Evolutionary conservation across 2,888 invertebrate genomes (phyloP), one percentile per base, ranked within the genome.

Genomic region (Drosophila tripunctata): DNA sequence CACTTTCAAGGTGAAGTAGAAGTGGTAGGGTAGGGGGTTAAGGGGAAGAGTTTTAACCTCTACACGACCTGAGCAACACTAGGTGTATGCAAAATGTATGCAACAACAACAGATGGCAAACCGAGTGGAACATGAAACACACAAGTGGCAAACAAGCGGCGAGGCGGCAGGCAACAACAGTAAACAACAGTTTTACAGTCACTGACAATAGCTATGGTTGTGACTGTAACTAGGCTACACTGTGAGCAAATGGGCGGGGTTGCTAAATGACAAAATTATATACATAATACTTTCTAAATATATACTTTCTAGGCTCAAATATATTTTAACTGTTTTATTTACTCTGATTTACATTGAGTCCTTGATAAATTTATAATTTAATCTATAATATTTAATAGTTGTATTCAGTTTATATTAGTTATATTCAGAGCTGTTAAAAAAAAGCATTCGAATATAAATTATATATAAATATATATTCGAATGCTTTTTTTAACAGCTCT

Each of bases 181-280:
- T 43, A 54, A 63, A 50, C 63, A 84, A 76, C 68, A 61, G 65
- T 76, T 86, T 80, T 71, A 77, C 67, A 60, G 75, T 43, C 62
- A 55, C 60, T 52, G 60, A 68, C 78, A 83, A 77, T 62, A n/a
- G 84, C 77, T 60, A 64, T 7, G 60, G 50, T 38, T 44, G 54
- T 12, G 38, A 56, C 52, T 27, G 22, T 21, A 43, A 35, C 57
- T 51, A 44, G 44, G 35, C 30, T 44, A 52, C 75, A 72, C 75
- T 69, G 14, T 0, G 3, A 54, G 15, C 60, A 73, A 58, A 36
- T 3, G 6, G 4, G 8, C 3, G 8, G 3, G 10, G n/a, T n/a
- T n/a, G n/a, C n/a, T n/a, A n/a, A n/a, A n/a, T n/a, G n/a, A n/a
- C n/a, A n/a, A n/a, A n/a, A n/a, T n/a, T n/a, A n/a, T n/a, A n/a